phyloP scores from a whole-genome alignment of 2,797 vertebrate species.

The Falco cherrug region DNA sequence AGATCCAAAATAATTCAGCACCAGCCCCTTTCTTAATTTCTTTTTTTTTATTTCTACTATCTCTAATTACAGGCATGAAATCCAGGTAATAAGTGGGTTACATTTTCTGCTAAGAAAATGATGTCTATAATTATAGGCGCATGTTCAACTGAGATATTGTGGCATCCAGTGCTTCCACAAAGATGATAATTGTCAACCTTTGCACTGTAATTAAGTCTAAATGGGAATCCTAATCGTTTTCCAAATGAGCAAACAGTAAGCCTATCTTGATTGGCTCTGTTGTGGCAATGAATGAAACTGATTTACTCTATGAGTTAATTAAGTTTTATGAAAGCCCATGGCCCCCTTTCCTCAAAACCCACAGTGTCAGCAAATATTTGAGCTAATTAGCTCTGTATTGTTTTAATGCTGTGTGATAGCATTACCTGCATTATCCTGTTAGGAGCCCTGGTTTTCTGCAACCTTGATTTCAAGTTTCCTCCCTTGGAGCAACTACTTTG shows the following conservation, averaged over 20 bases:
- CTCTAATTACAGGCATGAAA: constrained; percentile 74
- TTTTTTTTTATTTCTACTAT: constrained; percentile 52
- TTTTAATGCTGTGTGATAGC: constrained; percentile 36
- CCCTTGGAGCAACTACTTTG: background rate
- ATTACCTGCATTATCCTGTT: constrained; percentile 44
- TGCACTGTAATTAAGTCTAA: constrained; percentile 81
- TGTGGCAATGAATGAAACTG: constrained; percentile 67
- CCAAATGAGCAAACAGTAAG: constrained; percentile 77
- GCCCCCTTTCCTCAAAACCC: constrained; percentile 19
- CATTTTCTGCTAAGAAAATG: constrained; percentile 74
- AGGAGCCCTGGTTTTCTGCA: background rate
- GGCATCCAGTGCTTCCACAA: constrained; percentile 64
- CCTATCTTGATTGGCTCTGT: constrained; percentile 66
- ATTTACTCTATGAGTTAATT: constrained; percentile 77
- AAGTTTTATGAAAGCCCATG: constrained; percentile 65
- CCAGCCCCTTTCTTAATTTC: background rate
- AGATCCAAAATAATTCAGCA: background rate
- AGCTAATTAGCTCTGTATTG: constrained; percentile 70
- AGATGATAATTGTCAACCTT: constrained; percentile 79
- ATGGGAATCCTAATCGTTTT: constrained; percentile 75
- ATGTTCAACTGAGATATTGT: constrained; percentile 71
- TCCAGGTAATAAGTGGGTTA: constrained; percentile 72
- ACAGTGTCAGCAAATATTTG: constrained; percentile 64
- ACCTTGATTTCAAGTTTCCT: background rate
- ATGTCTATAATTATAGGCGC: constrained; percentile 77